Evolutionary conservation across 2,113 vertebrate genomes (phyloP).

Genomic region (Natator depressus): DNA sequence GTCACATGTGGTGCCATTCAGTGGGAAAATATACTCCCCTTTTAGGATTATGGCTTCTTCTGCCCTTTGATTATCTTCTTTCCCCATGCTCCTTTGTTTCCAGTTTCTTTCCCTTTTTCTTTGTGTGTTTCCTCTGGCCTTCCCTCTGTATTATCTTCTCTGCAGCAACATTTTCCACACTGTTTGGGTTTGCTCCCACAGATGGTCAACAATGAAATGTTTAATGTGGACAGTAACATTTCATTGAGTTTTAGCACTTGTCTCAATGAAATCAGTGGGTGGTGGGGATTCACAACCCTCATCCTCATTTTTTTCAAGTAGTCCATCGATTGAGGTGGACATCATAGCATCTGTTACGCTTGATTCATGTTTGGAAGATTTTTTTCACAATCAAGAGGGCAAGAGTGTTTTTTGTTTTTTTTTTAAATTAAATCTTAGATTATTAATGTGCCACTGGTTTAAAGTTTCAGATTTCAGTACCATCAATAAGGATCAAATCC

Average conservation of each 20-base stretch:
- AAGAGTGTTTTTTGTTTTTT: neutral
- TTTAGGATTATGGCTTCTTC: neutral
- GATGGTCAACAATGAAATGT: neutral
- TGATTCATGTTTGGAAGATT: neutral
- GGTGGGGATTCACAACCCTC: neutral
- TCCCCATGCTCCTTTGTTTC: neutral
- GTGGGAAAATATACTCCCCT: neutral
- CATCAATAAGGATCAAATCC: neutral
- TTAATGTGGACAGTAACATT: neutral
- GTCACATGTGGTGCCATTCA: neutral
- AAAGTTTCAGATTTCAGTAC: neutral
- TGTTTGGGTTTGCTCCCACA: neutral
- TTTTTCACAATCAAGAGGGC: neutral
- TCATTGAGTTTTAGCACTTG: neutral
- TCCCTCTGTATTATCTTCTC: neutral
- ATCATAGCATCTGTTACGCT: neutral
- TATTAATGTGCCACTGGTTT: neutral
- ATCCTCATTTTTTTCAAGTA: neutral
- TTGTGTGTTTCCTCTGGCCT: neutral
- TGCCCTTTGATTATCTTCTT: neutral
- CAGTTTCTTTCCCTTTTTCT: neutral
- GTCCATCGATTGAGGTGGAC: neutral
- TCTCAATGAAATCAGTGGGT: neutral
- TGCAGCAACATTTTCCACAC: neutral
- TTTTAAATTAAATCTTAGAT: neutral